phyloP scores from a whole-genome alignment of 2,888 invertebrate genomes.

The Spisula solida region DNA sequence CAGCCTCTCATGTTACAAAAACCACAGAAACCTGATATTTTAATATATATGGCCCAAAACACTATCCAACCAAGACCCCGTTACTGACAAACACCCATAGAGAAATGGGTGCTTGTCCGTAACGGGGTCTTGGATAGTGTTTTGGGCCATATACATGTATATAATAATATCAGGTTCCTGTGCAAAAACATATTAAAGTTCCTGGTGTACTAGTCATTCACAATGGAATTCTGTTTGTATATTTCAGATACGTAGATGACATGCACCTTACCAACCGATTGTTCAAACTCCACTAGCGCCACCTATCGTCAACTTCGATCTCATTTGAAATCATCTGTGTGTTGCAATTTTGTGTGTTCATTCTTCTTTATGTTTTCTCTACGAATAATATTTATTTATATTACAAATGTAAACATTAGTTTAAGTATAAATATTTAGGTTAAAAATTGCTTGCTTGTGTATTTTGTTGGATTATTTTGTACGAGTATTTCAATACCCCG shows the following conservation, averaged over 20 bases:
- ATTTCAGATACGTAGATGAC: conserved; percentile 82
- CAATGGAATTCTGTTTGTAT: background rate
- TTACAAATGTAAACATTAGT: background rate
- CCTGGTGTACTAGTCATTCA: too few relatives aligned
- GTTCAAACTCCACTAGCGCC: conserved; percentile 79
- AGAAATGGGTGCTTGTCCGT: too few relatives aligned
- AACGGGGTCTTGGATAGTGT: too few relatives aligned
- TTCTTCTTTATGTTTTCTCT: background rate
- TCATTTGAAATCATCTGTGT: conserved; percentile 24
- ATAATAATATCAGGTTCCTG: too few relatives aligned
- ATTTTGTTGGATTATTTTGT: background rate
- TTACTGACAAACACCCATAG: too few relatives aligned
- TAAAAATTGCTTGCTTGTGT: background rate
- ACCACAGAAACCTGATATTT: too few relatives aligned
- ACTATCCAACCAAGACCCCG: too few relatives aligned
- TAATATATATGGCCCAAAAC: too few relatives aligned
- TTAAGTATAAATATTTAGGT: background rate
- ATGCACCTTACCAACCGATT: conserved; percentile 82
- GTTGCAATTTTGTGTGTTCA: conserved; percentile 65
- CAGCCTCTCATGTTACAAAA: too few relatives aligned
- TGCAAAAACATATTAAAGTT: too few relatives aligned
- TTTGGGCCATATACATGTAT: too few relatives aligned
- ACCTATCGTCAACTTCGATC: conserved; percentile 36
- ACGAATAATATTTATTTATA: background rate
- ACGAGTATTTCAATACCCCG: background rate